Conservation (phyloP, 2,888 invertebrate genomes). For the Cloeon dipterum region DNA sequence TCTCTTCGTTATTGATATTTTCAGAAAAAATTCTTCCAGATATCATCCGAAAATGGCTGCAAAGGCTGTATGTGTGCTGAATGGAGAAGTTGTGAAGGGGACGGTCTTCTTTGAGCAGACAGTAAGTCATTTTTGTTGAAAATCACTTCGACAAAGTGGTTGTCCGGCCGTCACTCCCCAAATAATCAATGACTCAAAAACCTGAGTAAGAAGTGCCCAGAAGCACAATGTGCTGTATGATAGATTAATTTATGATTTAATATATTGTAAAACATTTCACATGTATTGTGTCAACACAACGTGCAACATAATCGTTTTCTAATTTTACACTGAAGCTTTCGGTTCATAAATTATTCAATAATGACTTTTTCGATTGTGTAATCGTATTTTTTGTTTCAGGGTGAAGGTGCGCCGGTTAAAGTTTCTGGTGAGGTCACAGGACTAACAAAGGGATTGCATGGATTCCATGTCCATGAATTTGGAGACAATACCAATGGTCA, state of each 20-base stretch:
- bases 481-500: constrained; percentile 82
- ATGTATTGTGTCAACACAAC: no score
- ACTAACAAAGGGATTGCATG: constrained; percentile 52
- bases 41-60: constrained; percentile 17
- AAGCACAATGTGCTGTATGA: no score
- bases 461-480: constrained; percentile 90
- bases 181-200: no score
- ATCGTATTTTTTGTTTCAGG: constrained; percentile 19
- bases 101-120: constrained; percentile 58
- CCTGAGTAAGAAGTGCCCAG: no score
- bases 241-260: no score
- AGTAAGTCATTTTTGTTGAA: constrained; percentile 30
- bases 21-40: background rate
- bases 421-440: constrained; percentile 66
- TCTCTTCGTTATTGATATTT: no score
- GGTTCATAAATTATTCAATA: background rate
- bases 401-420: constrained; percentile 21
- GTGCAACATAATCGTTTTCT: no score
- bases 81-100: constrained; percentile 57
- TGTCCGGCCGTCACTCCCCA: no score
- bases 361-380: background rate
- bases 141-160: no score
- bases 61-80: constrained; percentile 72
- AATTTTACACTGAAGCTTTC: background rate
- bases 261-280: no score